Conservation (phyloP, 1,140 invertebrate species). For the Scaptomyza montana region DNA sequence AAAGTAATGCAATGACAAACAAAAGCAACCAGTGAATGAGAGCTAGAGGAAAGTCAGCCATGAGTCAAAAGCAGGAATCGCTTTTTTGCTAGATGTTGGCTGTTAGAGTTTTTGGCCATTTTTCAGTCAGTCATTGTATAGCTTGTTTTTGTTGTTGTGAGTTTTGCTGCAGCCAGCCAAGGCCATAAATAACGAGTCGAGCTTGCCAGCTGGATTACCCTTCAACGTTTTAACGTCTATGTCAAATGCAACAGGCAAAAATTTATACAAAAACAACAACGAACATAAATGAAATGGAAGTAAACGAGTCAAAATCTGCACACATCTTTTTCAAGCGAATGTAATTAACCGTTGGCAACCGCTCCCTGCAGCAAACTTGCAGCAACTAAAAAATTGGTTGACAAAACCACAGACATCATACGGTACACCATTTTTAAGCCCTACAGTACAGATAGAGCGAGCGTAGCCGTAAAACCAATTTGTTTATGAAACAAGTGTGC, state of each 20-base stretch:
- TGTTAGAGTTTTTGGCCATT: conserved; percentile 55
- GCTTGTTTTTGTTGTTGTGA: conserved; percentile 4
- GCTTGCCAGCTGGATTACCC: conserved; percentile 68
- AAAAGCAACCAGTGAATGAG: conserved; percentile 57
- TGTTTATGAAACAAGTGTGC: conserved; percentile 80
- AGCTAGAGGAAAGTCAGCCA: conserved; percentile 9
- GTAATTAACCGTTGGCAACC: conserved; percentile 73
- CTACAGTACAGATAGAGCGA: not conserved
- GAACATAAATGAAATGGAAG: conserved; percentile 10
- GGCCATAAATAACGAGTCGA: conserved; percentile 72
- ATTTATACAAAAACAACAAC: conserved; percentile 2
- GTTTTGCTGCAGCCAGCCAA: conserved; percentile 28
- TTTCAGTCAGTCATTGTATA: conserved; percentile 39
- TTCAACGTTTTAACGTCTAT: conserved; percentile 56
- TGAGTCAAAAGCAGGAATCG: conserved; percentile 46
- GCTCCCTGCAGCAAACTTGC: conserved; percentile 41
- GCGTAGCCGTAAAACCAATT: conserved; percentile 70
- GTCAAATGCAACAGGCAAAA: conserved; percentile 76
- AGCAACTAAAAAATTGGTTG: conserved; percentile 19
- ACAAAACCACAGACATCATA: conserved; percentile 48
- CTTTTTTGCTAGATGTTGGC: conserved; percentile 19
- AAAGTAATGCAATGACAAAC: conserved; percentile 81
- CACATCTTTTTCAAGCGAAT: conserved; percentile 69
- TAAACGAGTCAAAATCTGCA: conserved; percentile 51
- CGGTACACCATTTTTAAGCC: conserved; percentile 15